Base-by-base conservation (phyloP, 2,113 vertebrate species). In the Chloropsis cyanopogon region DNA sequence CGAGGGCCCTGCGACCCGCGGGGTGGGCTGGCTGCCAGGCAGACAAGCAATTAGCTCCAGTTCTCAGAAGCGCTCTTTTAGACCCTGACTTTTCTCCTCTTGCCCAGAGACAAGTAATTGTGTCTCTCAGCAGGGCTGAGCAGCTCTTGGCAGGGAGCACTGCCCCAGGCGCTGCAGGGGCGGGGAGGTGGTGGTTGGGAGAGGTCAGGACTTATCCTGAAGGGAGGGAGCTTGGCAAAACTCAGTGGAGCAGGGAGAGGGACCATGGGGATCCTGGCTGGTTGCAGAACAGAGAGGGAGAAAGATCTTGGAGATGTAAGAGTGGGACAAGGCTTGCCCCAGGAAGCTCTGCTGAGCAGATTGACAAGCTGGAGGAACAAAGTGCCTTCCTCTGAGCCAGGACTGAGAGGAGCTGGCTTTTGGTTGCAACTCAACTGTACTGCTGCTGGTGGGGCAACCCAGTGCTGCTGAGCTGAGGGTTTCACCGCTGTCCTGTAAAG, bases 71-170 rank as follows among this genome's bases (percentile, higher is more conserved):
- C 9, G 10, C 86, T 93, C 89, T 95, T 93, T 81, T 82, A 88
- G 77, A 91, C 65, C 94, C 91, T 93, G 95, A 93, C 89, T 95
- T 82, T 86, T 89, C 86, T 89, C 77, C 83, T 91, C 65, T 87
- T 93, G 91, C 96, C 89, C 82, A 92, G 91, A 94, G 89, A 86
- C 86, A 89, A 92, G 95, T 57, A 82, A 92, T 87, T 89, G 94
- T 93, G 83, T 60, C 89, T 86, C 89, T 87, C 95, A 76, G 95
- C 53, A 0, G 89, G 86, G 69, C 82, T n/a, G 54, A 86, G 82
- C 15, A 11, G 92, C 81, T 92, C 88, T 86, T 95, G 95, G 96
- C 93, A 97, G 86, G 54, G 88, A 93, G 80, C 39, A 4, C 13
- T 25, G 91, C 82, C 86, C 85, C 49, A 15, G 86, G 95, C 64